A percentile compares a stretch with the other conserved stretches of the same genome.
phyloP scores from a whole-genome alignment of 2,797 vertebrate genomes.

The Spinus pinus region DNA sequence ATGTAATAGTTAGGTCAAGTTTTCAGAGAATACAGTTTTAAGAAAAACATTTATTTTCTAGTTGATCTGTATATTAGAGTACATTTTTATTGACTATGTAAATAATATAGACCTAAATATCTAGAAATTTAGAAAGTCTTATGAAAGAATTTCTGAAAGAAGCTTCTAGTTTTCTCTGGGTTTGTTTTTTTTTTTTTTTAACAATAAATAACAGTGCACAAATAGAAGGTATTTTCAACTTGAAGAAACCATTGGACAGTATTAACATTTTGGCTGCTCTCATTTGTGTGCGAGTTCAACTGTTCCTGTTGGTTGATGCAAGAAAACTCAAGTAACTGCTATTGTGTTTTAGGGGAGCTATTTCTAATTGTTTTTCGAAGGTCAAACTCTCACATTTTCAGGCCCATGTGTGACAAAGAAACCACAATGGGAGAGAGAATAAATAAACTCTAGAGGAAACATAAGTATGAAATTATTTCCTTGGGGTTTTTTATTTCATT shows the following conservation, averaged over 20 bases:
- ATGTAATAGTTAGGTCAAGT: not conserved
- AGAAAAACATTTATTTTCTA: slow-evolving; percentile 1
- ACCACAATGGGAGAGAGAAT: not conserved
- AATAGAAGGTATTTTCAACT: not conserved
- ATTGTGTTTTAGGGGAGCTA: not conserved
- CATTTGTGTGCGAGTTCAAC: not conserved
- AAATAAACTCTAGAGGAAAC: not conserved
- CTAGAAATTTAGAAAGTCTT: not conserved
- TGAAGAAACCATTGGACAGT: not conserved
- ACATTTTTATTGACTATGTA: not conserved
- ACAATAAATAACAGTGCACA: not conserved
- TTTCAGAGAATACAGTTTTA: slow-evolving; percentile 2
- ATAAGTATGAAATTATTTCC: not conserved
- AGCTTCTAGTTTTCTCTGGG: not conserved
- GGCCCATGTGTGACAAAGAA: not conserved
- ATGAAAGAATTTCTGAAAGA: not conserved
- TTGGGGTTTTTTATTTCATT: not conserved
- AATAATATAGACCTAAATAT: not conserved
- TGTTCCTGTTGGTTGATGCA: not conserved
- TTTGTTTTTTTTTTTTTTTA: not conserved
- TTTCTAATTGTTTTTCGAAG: not conserved
- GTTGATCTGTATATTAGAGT: not conserved
- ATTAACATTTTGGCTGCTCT: not conserved
- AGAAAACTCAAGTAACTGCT: not conserved
- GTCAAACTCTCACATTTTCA: not conserved